Evolutionary conservation across 1,140 invertebrate species (phyloP), one percentile per base, ranked within the genome.

Genomic region (Panagrolaimus sp.): DNA sequence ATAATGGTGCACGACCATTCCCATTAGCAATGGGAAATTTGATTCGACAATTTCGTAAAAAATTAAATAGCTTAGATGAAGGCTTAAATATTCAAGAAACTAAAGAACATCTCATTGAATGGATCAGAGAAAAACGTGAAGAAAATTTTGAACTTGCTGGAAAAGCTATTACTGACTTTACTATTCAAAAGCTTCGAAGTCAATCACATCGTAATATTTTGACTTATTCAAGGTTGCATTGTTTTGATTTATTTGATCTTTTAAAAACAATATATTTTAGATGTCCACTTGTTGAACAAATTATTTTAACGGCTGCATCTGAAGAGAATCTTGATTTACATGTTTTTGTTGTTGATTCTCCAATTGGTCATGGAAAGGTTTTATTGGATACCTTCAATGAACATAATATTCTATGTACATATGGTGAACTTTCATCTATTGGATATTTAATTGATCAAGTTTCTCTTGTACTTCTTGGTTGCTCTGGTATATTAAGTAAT

Each of bases 201-300:
- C 53, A 31, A 9, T 38, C 53, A 25, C 51, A 51, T 57, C n/a
- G 46, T 25, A 48, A 42, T 27, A 68, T 62, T 42, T 68, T 57
- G n/a, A 57, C 51, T 5, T 57, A 57, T 57, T 57, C 51, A 11
- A 57, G 51, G 51, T 57, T 20, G 13, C 14, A 20, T 57, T 57
- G 0, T 57, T 9, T 11, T 48, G 47, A 57, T 25, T 16, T 57
- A 16, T 11, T 1, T 16, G 0, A 4, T 9, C n/a, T n/a, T 57
- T 57, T n/a, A 2, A 27, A 38, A 38, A 4, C 31, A 62, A 38
- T 68, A n/a, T n/a, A n/a, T n/a, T n/a, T 25, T 16, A 68, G 68
- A 38, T 70, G 68, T 44, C 68, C 68, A 1, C 25, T 70, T 9
- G 68, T 70, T 46, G 68, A 70, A 68, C 43, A 66, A 14, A 57